Percentiles rank a stretch among this genome's conserved stretches.
Evolutionary conservation across 2,888 invertebrate species (phyloP).

Genomic region (Petrolisthes cinctipes): DNA sequence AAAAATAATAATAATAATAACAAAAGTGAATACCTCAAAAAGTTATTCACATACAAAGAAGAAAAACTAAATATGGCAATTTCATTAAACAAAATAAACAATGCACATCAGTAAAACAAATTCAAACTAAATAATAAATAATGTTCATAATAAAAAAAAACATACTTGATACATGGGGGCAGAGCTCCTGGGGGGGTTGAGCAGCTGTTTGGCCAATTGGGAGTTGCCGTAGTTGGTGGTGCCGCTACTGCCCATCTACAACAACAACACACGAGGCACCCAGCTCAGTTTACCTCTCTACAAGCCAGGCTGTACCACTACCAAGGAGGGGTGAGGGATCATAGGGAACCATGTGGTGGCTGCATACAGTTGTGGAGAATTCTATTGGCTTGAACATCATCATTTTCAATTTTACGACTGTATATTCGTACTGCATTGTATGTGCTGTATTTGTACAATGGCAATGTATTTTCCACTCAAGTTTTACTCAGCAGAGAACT

Average conservation of each 20-base stretch:
- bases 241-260: conserved; percentile 64
- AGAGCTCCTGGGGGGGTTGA: conserved; percentile 62
- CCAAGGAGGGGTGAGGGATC: not conserved
- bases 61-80: not conserved
- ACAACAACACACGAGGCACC: conserved; percentile 50
- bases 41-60: not conserved
- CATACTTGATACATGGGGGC: conserved; percentile 60
- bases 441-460: no score
- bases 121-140: not conserved
- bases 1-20: no score
- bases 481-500: no score
- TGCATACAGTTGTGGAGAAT: no score
- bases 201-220: conserved; percentile 65
- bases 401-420: no score
- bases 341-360: no score
- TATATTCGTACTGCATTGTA: no score
- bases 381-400: no score
- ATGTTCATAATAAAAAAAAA: conserved; percentile 35
- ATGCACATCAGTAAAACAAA: not conserved
- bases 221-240: conserved; percentile 63
- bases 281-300: conserved; percentile 58
- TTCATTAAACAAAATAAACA: not conserved
- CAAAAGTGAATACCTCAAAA: not conserved
- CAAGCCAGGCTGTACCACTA: conserved; percentile 24
- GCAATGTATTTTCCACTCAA: no score